These are phyloP conservation scores for Trogon surrucura DNA, from an alignment of 2,113 vertebrate species.

Conservation along the genomic window DNA sequence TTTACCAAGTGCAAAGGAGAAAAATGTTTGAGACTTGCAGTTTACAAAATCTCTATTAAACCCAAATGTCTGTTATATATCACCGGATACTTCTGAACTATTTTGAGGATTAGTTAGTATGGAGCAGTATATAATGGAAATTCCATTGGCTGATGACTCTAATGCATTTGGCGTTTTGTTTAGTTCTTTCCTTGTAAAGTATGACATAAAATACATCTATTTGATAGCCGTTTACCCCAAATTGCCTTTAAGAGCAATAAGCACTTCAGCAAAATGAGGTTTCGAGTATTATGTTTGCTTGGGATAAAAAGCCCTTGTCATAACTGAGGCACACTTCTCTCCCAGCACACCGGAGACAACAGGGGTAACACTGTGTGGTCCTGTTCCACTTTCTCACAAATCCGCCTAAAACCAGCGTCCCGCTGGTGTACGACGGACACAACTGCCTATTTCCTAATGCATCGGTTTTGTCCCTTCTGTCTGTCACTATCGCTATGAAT, in stretches of 20 bases:
- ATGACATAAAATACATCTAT: neutral
- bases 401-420: neutral
- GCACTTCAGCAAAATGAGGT: neutral
- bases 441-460: neutral
- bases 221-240: conserved; percentile 3
- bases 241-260: neutral
- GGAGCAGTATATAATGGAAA: neutral
- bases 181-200: neutral
- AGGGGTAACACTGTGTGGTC: neutral
- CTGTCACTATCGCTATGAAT: neutral
- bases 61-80: neutral
- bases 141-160: neutral
- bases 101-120: neutral
- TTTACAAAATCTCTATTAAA: neutral
- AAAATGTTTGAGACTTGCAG: neutral
- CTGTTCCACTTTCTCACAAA: neutral
- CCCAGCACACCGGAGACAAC: neutral
- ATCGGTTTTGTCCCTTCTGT: neutral
- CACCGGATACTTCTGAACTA: neutral
- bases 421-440: neutral
- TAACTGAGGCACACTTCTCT: neutral
- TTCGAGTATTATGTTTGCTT: neutral
- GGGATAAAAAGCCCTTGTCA: neutral
- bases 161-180: conserved; percentile 7
- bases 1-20: neutral